These are phyloP conservation scores for Pogonocichla stellata DNA, from an alignment of 2,113 vertebrate genomes.

Conservation along the genomic window DNA sequence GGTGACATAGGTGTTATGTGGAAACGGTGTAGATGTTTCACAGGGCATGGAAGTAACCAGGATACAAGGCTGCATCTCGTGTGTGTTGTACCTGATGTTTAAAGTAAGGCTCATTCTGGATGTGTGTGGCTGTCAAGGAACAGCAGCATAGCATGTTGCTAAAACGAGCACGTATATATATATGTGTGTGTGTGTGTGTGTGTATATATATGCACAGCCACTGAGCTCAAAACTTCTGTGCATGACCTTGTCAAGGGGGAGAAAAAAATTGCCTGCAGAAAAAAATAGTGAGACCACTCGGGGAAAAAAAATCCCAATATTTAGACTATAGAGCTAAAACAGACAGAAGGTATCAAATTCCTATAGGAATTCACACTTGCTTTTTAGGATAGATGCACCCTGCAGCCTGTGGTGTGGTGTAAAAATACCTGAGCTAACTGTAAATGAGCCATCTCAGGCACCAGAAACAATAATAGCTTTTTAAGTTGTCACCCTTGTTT, in stretches of 20 bases:
- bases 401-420: background rate
- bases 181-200: no score
- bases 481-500: background rate
- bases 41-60: background rate
- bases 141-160: background rate
- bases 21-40: background rate
- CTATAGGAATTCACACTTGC: background rate
- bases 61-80: background rate
- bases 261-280: background rate
- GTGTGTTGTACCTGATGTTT: no score
- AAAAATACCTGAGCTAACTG: background rate
- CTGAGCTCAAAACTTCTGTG: background rate
- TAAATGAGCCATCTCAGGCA: background rate
- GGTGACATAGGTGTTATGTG: accelerated
- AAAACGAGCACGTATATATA: accelerated
- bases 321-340: background rate
- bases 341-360: background rate
- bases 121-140: background rate
- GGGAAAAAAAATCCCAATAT: background rate
- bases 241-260: background rate
- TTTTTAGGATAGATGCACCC: background rate
- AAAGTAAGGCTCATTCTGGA: background rate
- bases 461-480: background rate
- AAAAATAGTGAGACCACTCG: background rate
- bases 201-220: background rate